Percentiles rank a stretch among this genome's conserved stretches.
Evolutionary conservation across 2,797 vertebrate genomes (phyloP).

Genomic region (Hafferia zeledoni): DNA sequence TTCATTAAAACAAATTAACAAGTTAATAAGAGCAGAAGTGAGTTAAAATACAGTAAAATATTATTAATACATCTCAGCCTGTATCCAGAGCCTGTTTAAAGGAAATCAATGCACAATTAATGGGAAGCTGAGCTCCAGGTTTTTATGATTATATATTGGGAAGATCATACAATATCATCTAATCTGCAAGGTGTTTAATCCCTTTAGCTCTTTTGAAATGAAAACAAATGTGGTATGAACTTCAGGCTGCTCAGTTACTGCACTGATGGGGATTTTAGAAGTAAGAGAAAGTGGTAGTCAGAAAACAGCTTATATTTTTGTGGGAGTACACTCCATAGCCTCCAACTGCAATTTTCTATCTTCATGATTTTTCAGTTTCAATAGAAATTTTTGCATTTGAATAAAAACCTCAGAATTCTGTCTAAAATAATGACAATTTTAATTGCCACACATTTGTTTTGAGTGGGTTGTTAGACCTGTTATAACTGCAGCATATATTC

Average conservation of each 20-base stretch:
- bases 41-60: conserved; percentile 63
- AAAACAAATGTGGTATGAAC: conserved; percentile 1
- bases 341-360: background rate
- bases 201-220: conserved; percentile 18
- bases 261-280: background rate
- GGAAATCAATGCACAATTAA: conserved; percentile 52
- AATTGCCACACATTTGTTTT: background rate
- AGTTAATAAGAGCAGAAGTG: conserved; percentile 54
- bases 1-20: conserved; percentile 63
- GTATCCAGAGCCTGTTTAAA: conserved; percentile 37
- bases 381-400: background rate
- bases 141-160: background rate
- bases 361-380: background rate
- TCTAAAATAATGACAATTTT: background rate
- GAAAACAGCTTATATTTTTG: background rate
- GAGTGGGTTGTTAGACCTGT: background rate
- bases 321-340: background rate
- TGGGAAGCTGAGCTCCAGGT: background rate
- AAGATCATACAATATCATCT: conserved; percentile 7
- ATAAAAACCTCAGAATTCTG: background rate
- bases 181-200: conserved; percentile 40
- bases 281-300: background rate
- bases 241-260: conserved; percentile 10
- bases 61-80: conserved; percentile 54
- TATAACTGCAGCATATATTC: background rate